Base-by-base conservation (phyloP, 2,797 vertebrate genomes). In the Coilia nasus region DNA sequence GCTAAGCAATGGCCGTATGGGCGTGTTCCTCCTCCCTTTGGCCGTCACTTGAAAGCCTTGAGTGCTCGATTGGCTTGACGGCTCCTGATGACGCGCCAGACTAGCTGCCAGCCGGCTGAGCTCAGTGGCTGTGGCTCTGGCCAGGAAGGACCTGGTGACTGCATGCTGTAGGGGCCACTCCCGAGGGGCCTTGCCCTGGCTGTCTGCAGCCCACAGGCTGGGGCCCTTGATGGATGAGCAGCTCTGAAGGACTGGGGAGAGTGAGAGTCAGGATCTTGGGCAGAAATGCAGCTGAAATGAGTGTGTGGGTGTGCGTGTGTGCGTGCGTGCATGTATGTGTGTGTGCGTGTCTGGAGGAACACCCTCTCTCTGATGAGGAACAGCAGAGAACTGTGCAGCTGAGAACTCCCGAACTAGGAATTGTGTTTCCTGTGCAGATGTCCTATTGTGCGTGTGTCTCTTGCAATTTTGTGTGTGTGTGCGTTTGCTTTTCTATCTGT, bases 401-500 rank as follows among this genome's bases (percentile, higher is more conserved):
- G 67, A 75, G 28, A 75, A 31, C 67, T 75, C 67, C 67, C 67
- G 31, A 75, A 75, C 67, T 31, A 75, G 67, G 67, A 75, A 31
- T 75, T 75, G 67, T 75, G 67, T 75, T 75, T 75, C 67, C 67
- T 85, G 88, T 83, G 62, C 83, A 15, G 59, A 67, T 81, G 0
- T 60, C 82, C 84, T 75, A 59, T 83, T 88, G 87, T 83, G 75
- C 85, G 86, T 82, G 81, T 83, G 83, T 85, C 0, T 71, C 15
- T 17, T 75, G 1, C 35, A 41, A 41, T 75, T 75, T 75, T 17
- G 3, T 41, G 5, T 41, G 28, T 35, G 28, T 14, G 50, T 54
- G 50, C 9, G 50, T 54, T 54, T 54, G 50, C 1, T 54, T 54
- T 54, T 14, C 50, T 54, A 9, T 54, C 50, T 54, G 9, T 54